These are phyloP conservation scores for Myzus persicae DNA, from an alignment of 1,140 invertebrate genomes.

Conservation along the genomic window DNA sequence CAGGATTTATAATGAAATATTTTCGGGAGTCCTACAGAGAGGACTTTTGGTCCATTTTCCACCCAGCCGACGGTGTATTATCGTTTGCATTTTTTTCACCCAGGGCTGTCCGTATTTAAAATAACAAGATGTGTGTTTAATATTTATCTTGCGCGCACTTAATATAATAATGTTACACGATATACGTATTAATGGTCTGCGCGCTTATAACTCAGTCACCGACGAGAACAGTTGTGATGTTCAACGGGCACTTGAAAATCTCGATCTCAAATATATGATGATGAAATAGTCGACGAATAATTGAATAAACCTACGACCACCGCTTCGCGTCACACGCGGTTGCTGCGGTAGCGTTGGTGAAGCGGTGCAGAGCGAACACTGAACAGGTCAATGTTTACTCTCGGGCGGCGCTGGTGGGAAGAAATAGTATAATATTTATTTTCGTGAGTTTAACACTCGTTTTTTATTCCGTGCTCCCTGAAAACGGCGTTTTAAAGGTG, in stretches of 20 bases:
- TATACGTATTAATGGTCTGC: no score
- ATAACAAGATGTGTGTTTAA: not conserved
- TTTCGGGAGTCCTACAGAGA: not conserved
- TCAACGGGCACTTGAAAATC: not conserved
- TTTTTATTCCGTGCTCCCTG: not conserved
- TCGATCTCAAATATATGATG: not conserved
- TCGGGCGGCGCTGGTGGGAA: not conserved
- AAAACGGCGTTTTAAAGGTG: not conserved
- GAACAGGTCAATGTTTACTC: not conserved
- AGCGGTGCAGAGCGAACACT: not conserved
- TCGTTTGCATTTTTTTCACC: not conserved
- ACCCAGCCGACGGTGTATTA: not conserved
- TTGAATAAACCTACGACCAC: not conserved
- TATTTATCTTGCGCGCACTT: not conserved
- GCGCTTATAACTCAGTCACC: not conserved
- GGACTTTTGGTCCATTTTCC: not conserved
- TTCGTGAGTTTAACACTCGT: not conserved
- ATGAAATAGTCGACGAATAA: not conserved
- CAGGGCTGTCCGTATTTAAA: not conserved
- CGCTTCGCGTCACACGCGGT: not conserved
- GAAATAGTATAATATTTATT: conserved; percentile 2
- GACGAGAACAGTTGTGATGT: not conserved
- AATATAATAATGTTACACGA: not conserved
- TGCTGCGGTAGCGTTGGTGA: not conserved
- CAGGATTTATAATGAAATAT: not conserved